A percentile compares a stretch with the other conserved stretches of the same genome.
Conservation (phyloP, 2,888 invertebrate genomes). For the Gastrophysa polygoni region DNA sequence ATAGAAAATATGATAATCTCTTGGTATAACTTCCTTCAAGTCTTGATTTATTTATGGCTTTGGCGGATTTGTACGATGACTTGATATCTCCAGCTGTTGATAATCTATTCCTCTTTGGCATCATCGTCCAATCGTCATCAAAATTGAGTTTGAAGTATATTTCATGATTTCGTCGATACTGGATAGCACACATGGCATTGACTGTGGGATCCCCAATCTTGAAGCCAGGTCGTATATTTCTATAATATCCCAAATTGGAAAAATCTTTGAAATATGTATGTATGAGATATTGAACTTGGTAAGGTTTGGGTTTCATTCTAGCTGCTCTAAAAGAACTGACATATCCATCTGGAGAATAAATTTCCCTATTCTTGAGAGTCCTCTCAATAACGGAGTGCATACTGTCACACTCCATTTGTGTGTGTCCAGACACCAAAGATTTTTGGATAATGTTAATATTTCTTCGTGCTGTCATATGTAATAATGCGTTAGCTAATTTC, state of each 20-base stretch:
- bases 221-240: slow-evolving; percentile 7
- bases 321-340: slow-evolving; percentile 29
- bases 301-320: slow-evolving; percentile 29
- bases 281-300: background rate
- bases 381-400: slow-evolving; percentile 36
- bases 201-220: slow-evolving; percentile 27
- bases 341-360: slow-evolving; percentile 36
- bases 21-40: slow-evolving; percentile 12
- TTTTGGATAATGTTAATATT: too few relatives aligned
- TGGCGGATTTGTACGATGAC: background rate
- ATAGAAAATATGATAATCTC: slow-evolving; percentile 20
- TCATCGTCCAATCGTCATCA: slow-evolving; percentile 15
- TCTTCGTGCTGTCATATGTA: slow-evolving; percentile 39
- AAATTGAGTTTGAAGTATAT: slow-evolving; percentile 29
- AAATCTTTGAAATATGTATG: slow-evolving; percentile 6
- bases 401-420: slow-evolving; percentile 44
- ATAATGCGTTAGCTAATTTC: slow-evolving; percentile 42
- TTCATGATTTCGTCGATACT: slow-evolving; percentile 25
- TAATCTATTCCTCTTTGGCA: slow-evolving; percentile 16
- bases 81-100: slow-evolving; percentile 1
- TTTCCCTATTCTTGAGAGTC: slow-evolving; percentile 26
- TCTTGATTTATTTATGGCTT: slow-evolving; percentile 12
- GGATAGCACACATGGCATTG: slow-evolving; percentile 26
- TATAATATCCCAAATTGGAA: slow-evolving; percentile 8
- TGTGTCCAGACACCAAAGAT: slow-evolving; percentile 43